Conservation (phyloP, 2,113 vertebrate species). For the Anhinga rufa region DNA sequence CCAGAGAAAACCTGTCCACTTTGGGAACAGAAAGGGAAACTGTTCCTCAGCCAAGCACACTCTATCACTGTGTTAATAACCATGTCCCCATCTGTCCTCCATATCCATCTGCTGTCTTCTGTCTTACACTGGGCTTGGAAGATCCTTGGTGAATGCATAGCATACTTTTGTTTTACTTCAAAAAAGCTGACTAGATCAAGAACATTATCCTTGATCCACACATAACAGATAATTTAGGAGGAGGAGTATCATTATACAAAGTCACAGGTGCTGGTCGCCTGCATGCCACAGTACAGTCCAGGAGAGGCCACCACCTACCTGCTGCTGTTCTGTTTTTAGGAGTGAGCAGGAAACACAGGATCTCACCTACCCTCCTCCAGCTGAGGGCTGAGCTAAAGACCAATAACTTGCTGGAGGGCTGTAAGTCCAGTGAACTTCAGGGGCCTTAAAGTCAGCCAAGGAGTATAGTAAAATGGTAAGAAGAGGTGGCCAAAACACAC, state of each 20-base stretch:
- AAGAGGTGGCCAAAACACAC: neutral
- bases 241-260: neutral
- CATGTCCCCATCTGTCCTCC: neutral
- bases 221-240: neutral
- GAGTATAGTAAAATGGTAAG: neutral
- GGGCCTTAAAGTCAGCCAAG: neutral
- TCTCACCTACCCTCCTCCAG: neutral
- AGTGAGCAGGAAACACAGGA: neutral
- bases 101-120: neutral
- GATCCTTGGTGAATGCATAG: neutral
- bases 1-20: neutral
- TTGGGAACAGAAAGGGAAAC: neutral
- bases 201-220: neutral
- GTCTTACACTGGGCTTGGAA: neutral
- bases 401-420: rapidly evolving
- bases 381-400: neutral
- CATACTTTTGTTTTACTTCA: neutral
- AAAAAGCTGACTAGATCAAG: neutral
- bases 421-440: neutral
- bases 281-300: rapidly evolving
- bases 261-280: neutral
- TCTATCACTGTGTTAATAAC: neutral
- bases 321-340: neutral
- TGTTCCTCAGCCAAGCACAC: neutral
- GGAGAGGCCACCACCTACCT: neutral